Evolutionary conservation across 1,140 invertebrate genomes (phyloP).

Genomic region (Pantala flavescens): DNA sequence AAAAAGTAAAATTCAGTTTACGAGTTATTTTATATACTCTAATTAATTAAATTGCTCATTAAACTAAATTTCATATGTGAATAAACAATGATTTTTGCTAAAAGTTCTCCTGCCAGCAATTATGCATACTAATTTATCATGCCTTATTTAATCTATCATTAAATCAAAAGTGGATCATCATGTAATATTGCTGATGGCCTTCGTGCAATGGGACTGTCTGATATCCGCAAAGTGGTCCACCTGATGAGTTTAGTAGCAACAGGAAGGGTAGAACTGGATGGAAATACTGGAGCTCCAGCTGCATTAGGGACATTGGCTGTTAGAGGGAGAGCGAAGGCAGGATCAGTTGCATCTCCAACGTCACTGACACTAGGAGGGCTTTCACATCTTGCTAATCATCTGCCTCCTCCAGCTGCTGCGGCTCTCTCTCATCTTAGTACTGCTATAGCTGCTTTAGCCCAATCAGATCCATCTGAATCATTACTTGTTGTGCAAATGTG

Average conservation of each 20-base stretch:
- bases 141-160: no score
- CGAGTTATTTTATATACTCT: no score
- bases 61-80: no score
- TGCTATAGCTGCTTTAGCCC: conserved; percentile 45
- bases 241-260: conserved; percentile 51
- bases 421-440: conserved; percentile 43
- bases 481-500: conserved; percentile 48
- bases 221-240: conserved; percentile 48
- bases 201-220: conserved; percentile 46
- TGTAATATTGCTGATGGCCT: conserved; percentile 43
- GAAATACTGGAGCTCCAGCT: conserved; percentile 2
- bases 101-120: no score
- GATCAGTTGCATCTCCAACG: background rate
- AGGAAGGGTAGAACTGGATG: conserved; percentile 37
- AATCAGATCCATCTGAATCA: conserved; percentile 42
- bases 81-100: no score
- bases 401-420: conserved; percentile 30
- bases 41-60: no score
- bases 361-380: background rate
- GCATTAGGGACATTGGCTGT: background rate
- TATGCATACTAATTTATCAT: background rate
- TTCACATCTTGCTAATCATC: conserved; percentile 19
- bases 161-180: conserved; percentile 36
- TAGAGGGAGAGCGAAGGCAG: background rate
- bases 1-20: no score